Evolutionary conservation across 2,113 vertebrate species (phyloP).

Genomic region (Eonycteris spelaea): DNA sequence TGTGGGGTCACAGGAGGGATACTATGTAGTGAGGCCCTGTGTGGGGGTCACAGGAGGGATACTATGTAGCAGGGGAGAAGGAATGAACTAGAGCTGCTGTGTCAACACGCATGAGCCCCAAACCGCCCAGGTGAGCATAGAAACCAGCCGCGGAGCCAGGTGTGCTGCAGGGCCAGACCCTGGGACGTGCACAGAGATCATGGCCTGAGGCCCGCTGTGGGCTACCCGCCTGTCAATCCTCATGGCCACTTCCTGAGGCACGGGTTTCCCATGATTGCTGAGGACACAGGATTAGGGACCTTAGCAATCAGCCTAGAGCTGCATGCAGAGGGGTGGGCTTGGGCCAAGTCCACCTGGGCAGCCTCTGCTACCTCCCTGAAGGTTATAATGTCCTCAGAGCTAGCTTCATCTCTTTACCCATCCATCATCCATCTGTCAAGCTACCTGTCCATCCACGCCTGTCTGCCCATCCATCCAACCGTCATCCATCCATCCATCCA

Average conservation of each 20-base stretch:
- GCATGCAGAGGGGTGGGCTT: neutral
- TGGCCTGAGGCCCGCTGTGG: rapidly evolving
- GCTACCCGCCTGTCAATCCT: rapidly evolving
- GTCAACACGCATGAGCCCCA: rapidly evolving
- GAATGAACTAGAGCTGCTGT: rapidly evolving
- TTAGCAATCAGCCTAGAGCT: neutral
- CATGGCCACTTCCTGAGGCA: too few relatives aligned
- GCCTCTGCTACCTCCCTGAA: neutral
- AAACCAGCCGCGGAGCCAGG: rapidly evolving
- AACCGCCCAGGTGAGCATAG: rapidly evolving
- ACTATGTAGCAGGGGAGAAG: too few relatives aligned
- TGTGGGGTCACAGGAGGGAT: too few relatives aligned
- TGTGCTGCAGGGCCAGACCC: neutral
- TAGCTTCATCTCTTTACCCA: neutral
- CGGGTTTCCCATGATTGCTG: neutral
- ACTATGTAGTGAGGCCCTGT: too few relatives aligned
- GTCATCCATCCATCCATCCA: too few relatives aligned
- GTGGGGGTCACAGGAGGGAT: too few relatives aligned
- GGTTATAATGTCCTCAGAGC: neutral
- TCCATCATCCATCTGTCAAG: too few relatives aligned
- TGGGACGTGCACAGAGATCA: rapidly evolving
- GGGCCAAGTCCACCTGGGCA: neutral
- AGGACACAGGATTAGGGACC: neutral
- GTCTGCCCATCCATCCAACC: neutral
- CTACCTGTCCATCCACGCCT: too few relatives aligned